These are phyloP conservation scores for Elmis aenea DNA, from an alignment of 2,888 invertebrate species.

Conservation along the genomic window DNA sequence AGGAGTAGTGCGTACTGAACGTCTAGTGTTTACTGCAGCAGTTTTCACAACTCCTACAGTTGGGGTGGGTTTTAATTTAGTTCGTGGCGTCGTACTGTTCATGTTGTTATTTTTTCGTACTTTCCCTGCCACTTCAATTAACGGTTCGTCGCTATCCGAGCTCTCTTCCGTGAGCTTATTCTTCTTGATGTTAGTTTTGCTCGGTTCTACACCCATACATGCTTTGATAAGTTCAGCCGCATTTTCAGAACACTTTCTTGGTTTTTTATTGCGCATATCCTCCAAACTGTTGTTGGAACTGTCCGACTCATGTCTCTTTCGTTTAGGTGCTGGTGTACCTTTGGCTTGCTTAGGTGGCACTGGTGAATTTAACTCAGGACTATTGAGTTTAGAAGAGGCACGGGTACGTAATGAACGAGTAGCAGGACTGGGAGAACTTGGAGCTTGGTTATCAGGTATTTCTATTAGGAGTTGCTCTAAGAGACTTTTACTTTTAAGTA, in stretches of 20 bases:
- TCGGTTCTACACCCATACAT: conserved; percentile 34
- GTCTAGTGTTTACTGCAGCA: conserved; percentile 35
- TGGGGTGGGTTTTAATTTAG: conserved; percentile 23
- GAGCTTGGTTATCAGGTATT: conserved; percentile 56
- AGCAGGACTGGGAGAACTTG: conserved; percentile 43
- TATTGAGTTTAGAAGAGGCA: conserved; percentile 63
- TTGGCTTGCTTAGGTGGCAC: conserved; percentile 21
- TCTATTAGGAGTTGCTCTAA: conserved; percentile 79
- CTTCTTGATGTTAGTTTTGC: conserved; percentile 36
- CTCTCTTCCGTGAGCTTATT: conserved; percentile 52
- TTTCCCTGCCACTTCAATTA: conserved; percentile 65
- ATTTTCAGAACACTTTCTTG: conserved; percentile 58
- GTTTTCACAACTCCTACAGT: conserved; percentile 16
- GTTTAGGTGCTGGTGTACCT: conserved; percentile 46
- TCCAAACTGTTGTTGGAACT: conserved; percentile 59
- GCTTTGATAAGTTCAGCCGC: conserved; percentile 52
- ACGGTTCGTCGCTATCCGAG: conserved; percentile 77
- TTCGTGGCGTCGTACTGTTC: conserved; percentile 9
- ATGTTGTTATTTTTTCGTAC: conserved; percentile 49
- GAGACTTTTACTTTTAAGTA: conserved; percentile 54
- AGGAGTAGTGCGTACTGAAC: conserved; percentile 39
- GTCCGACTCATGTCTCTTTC: conserved; percentile 76
- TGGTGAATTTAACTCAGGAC: conserved; percentile 52
- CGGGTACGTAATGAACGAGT: conserved; percentile 53
- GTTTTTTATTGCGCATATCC: conserved; percentile 38